Evolutionary conservation across 2,888 invertebrate genomes (phyloP).

Genomic region (Cephus nigrinus): DNA sequence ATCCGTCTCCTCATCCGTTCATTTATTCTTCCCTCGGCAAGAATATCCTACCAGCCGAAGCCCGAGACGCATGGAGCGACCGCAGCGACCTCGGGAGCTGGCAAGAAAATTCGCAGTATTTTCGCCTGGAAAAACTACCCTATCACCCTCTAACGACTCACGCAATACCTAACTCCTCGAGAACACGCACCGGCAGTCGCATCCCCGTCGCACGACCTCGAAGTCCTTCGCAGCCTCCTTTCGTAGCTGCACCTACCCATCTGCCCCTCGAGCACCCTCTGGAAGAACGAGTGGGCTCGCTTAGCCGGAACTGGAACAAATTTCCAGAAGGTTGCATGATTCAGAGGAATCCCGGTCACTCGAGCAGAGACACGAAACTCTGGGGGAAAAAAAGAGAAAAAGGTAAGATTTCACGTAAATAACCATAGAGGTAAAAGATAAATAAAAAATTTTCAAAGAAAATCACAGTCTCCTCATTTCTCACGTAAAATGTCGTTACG

Average conservation of each 20-base stretch:
- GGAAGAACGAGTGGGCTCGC: background rate
- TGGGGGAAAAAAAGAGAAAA: background rate
- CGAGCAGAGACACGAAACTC: background rate
- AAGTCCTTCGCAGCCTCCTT: background rate
- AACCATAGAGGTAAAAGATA: background rate
- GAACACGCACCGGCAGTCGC: slow-evolving; percentile 12
- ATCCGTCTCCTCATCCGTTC: background rate
- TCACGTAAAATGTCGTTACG: background rate
- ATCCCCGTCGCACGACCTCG: background rate
- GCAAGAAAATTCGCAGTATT: background rate
- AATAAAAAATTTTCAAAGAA: background rate
- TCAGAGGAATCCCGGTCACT: background rate
- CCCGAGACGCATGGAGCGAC: background rate
- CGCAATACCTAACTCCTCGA: slow-evolving; percentile 29
- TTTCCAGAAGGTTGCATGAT: background rate
- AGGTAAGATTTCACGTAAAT: background rate
- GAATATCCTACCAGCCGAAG: background rate
- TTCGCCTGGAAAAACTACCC: background rate
- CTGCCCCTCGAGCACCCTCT: background rate
- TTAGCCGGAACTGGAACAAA: background rate
- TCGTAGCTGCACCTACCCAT: background rate
- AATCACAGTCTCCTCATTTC: background rate
- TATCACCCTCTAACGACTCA: slow-evolving; percentile 11
- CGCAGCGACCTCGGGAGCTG: background rate
- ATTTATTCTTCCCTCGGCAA: background rate